Percentiles rank a stretch among this genome's conserved stretches.
Evolutionary conservation across 2,113 vertebrate genomes (phyloP).

Genomic region (Mola mola): DNA sequence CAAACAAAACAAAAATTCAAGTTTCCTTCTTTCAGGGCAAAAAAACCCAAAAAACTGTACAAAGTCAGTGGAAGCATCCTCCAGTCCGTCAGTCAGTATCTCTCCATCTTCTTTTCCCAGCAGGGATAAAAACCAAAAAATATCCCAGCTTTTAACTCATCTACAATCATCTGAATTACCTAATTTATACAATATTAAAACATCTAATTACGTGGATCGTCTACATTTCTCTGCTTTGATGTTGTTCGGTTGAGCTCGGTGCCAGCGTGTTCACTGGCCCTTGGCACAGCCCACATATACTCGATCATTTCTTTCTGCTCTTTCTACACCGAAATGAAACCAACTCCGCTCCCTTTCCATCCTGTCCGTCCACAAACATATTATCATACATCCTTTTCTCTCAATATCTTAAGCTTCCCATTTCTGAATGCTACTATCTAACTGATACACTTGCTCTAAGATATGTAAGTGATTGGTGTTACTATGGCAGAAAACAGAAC

Average conservation of each 20-base stretch:
- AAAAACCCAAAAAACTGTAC: slow-evolving; percentile 57
- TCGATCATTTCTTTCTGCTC: slow-evolving; percentile 28
- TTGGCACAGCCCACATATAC: slow-evolving; percentile 31
- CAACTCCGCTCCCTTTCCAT: slow-evolving; percentile 12
- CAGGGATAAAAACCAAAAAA: slow-evolving; percentile 36
- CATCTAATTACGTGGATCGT: slow-evolving; percentile 44
- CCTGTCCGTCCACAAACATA: slow-evolving; percentile 28
- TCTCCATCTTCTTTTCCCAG: slow-evolving; percentile 39
- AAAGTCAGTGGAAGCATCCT: slow-evolving; percentile 71
- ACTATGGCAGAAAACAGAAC: slow-evolving; percentile 32
- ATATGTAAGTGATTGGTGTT: slow-evolving; percentile 46
- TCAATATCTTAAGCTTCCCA: slow-evolving; percentile 10
- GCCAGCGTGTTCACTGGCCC: slow-evolving; percentile 20
- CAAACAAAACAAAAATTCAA: slow-evolving; percentile 52
- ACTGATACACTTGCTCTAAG: slow-evolving; percentile 36
- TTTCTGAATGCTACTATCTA: slow-evolving; percentile 19
- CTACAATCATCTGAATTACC: slow-evolving; percentile 63
- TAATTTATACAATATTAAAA: slow-evolving; percentile 67
- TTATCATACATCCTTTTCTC: slow-evolving; percentile 13
- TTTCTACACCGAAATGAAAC: slow-evolving; percentile 41
- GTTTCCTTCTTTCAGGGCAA: slow-evolving; percentile 58
- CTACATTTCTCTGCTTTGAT: slow-evolving; percentile 52
- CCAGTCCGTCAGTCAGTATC: slow-evolving; percentile 34
- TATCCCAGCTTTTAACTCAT: slow-evolving; percentile 41
- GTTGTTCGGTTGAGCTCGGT: slow-evolving; percentile 41